Evolutionary conservation across 2,888 invertebrate species (phyloP), one percentile per base, ranked within the genome.

Genomic region (Linnaemya vulpina): DNA sequence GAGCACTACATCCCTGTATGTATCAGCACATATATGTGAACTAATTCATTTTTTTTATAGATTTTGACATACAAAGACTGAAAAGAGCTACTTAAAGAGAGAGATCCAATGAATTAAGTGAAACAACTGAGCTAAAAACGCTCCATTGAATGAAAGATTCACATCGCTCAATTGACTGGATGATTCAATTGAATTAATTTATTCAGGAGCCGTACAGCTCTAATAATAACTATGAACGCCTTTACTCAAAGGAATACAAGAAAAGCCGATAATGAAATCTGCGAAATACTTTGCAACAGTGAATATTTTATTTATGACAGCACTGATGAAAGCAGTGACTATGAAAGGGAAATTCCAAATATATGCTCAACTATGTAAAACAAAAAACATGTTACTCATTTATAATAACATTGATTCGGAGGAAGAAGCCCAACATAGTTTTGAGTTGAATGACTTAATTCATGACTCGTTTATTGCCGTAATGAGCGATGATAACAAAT

Each of bases 301-400:
- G 68, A 51, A 68, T 17, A 68, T 17, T 35, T 68, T 68, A 35
- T 20, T 53, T 68, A 68, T 68, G 53, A 51, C 53, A 68, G 51
- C 51, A 68, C 68, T 49, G 68, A 68, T 53, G 55, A 55, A 70
- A 53, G 53, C 20, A 55, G 35, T 70, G 55, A 60, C 7, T 46
- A 43, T 58, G 71, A 60, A 73, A 73, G 15, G 38, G 40, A 55
- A n/a, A 60, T 60, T 58, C 55, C 60, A 58, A 58, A 58, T 25
- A 60, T 20, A 55, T 20, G 55, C 35, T 17, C 55, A n/a, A 38
- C 70, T 70, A 55, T n/a, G n/a, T n/a, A n/a, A 53, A 25, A 53
- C 10, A 10, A 25, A 63, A 43, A 40, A 65, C 13, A n/a, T 65
- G 3, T 13, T 65, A 20, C 43, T 25, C n/a, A 46, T 67, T 67